phyloP scores from a whole-genome alignment of 2,888 invertebrate genomes.

The Drosophila quinaria region DNA sequence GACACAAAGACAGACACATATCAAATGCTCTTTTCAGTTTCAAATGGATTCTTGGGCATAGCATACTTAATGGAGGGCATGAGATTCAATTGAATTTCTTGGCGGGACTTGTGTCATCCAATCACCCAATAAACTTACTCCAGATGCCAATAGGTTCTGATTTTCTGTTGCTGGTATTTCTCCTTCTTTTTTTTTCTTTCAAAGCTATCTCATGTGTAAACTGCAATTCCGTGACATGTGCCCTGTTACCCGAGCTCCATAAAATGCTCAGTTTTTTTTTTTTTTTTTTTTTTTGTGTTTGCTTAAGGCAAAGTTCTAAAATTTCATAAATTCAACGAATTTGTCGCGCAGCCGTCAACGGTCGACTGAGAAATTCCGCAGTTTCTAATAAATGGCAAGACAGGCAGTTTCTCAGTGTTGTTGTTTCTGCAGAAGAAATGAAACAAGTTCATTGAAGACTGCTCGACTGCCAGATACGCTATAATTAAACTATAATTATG shows the following conservation, averaged over 20 bases:
- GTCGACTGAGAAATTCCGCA: constrained; percentile 61
- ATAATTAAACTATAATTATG: not conserved
- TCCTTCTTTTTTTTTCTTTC: constrained; percentile 1
- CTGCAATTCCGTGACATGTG: constrained; percentile 75
- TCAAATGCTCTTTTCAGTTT: not conserved
- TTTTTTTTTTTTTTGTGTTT: constrained; percentile 1
- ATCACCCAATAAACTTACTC: constrained; percentile 26
- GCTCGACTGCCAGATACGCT: constrained; percentile 10
- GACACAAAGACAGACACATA: not conserved
- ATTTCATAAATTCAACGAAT: constrained; percentile 82
- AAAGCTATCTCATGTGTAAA: constrained; percentile 55
- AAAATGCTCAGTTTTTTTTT: constrained; percentile 21
- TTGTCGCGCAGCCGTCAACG: constrained; percentile 62
- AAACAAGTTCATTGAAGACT: not conserved
- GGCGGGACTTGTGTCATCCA: constrained; percentile 36
- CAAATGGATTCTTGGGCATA: not conserved
- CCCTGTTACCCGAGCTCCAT: constrained; percentile 60
- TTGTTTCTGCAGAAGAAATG: constrained; percentile 18
- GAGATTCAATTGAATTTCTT: not conserved
- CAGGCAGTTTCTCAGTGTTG: constrained; percentile 54
- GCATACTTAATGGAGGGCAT: constrained; percentile 33
- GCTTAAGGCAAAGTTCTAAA: constrained; percentile 62
- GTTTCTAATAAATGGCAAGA: constrained; percentile 67
- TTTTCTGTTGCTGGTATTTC: not conserved
- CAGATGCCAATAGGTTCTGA: constrained; percentile 28